Evolutionary conservation across 1,140 invertebrate genomes (phyloP), one percentile per base, ranked within the genome.

Genomic region (Drosophila grimshawi): DNA sequence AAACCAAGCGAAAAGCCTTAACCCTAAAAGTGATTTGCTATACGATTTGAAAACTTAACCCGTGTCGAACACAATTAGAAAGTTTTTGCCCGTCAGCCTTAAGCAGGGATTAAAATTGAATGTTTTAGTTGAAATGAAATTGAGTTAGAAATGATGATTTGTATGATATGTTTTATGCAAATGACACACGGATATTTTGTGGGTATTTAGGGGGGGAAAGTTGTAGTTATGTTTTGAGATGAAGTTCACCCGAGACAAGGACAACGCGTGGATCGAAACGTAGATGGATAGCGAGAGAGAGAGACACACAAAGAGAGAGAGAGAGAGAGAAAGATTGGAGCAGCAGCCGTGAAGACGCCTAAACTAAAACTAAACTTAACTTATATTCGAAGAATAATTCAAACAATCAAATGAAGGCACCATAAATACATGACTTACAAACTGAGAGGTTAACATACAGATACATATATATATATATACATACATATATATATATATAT

Each of bases 381-480:
- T 60, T 60, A 32, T 67, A 73, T 64, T 48, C 7, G 11, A 67
- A 52, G 19, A 19, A 67, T 30, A 30, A 72, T 29, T 52, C 11
- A 43, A 43, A 29, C 59, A 70, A 70, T 19, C 7, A 55, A 73
- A 55, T 49, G n/a, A 72, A 67, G 67, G 46, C 39, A 72, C 61
- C 49, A 39, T 1, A 52, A 65, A 67, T 41, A 53, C 53, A 67
- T 37, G 55, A 48, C 53, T 51, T 41, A 33, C 19, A 43, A 52
- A 49, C 57, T 37, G 51, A 29, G 30, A 52, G 19, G 30, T 55
- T 62, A 63, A 52, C 49, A 30, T 3, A 55, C 6, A 48, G 7
- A 66, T 30, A 39, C 6, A 33, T 51, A 30, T 7, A 52, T 63
- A 63, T 3, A 37, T 27, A 55, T 37, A 53, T 7, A 8, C n/a